phyloP scores from a whole-genome alignment of 2,797 vertebrate species.

The Peromyscus attwateri region DNA sequence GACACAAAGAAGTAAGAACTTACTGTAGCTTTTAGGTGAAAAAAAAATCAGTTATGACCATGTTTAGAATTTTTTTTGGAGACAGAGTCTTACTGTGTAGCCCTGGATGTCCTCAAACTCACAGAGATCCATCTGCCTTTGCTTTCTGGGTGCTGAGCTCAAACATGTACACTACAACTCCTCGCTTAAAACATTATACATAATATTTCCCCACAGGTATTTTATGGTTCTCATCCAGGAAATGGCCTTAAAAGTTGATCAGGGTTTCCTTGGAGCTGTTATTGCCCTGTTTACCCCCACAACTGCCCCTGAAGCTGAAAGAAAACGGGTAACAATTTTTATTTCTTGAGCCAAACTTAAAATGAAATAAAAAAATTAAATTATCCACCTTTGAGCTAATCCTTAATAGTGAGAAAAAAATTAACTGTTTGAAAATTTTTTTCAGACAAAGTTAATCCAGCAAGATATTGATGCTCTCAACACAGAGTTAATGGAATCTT shows the following conservation, averaged over 20 bases:
- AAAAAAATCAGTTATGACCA: not conserved
- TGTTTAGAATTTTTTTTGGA: not conserved
- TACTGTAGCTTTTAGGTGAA: slow-evolving; percentile 28
- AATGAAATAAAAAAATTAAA: not conserved
- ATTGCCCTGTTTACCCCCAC: slow-evolving; percentile 92
- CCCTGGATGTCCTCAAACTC: not conserved
- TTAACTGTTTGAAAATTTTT: slow-evolving; percentile 57
- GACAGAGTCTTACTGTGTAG: not conserved
- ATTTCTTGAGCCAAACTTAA: slow-evolving; percentile 46
- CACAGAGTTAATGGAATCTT: slow-evolving; percentile 93
- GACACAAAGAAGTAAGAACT: slow-evolving; percentile 23
- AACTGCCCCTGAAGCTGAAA: slow-evolving; percentile 88
- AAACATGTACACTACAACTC: not conserved
- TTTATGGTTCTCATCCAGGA: slow-evolving; percentile 99
- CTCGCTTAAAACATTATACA: not conserved
- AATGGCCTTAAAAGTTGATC: slow-evolving; percentile 98
- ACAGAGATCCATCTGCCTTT: not conserved
- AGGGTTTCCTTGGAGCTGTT: slow-evolving; percentile 94
- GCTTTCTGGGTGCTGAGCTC: not conserved
- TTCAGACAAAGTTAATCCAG: slow-evolving; percentile 92
- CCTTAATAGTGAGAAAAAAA: not conserved
- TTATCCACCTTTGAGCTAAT: not conserved
- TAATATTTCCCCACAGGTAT: slow-evolving; percentile 89
- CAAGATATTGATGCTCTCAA: slow-evolving; percentile 93
- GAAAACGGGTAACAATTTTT: slow-evolving; percentile 90